Evolutionary conservation across 2,888 invertebrate genomes (phyloP), one percentile per base, ranked within the genome.

Genomic region (Scaptodrosophila latifasciaeformis): DNA sequence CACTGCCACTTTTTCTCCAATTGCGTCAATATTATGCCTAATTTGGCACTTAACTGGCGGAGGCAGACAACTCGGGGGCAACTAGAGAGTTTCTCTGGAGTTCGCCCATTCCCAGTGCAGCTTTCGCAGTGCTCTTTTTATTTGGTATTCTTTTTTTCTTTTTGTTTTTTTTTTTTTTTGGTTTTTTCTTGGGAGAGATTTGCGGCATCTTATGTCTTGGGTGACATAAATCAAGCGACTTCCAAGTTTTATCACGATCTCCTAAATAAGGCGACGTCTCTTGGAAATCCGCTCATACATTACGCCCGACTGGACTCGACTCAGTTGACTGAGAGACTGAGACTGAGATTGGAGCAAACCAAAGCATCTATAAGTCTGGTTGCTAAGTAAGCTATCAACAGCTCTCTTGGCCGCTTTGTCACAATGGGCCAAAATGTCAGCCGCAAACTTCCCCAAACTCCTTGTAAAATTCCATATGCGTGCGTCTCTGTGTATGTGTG

Each of bases 241-340:
- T 83, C 83, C 83, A 84, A 84, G 71, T 84, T 84, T 83, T 84
- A 83, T 83, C 83, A 83, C 83, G 83, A 83, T 83, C 83, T 83
- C 82, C 79, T 83, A 83, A 83, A 83, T 83, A 84, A 81, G 82
- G 70, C 81, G 81, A 77, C 68, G 82, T 81, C 62, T 70, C 69
- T 81, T 63, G 55, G 65, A 75, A 75, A 75, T 80, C 76, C 81
- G 81, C 76, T 78, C 81, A 61, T 68, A 66, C 81, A 78, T 65
- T 67, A 70, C 75, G 55, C 61, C 62, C 45, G 45, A 58, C 18
- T 31, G 13, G 9, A 37, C 10, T 13, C 12, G 35, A 24, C 55
- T 39, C 52, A 61, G 67, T n/a, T n/a, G n/a, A n/a, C n/a, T n/a
- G n/a, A n/a, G n/a, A n/a, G n/a, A n/a, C n/a, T n/a, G n/a, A n/a